phyloP scores from a whole-genome alignment of 2,797 vertebrate genomes.

The Streptopelia turtur region DNA sequence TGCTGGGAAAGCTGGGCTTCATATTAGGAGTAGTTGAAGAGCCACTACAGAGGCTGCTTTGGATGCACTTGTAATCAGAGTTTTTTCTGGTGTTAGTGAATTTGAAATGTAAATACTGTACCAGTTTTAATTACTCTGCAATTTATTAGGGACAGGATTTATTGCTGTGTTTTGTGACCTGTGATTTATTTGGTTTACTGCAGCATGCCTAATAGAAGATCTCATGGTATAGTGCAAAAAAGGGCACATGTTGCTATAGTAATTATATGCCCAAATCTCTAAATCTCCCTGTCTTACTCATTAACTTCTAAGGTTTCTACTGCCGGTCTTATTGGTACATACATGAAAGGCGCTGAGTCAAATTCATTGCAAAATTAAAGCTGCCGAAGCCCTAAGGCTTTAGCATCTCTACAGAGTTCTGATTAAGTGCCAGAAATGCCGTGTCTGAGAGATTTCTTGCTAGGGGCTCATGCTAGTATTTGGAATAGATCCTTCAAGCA shows the following conservation, averaged over 20 bases:
- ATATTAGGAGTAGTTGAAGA: background rate
- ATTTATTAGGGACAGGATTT: constrained; percentile 38
- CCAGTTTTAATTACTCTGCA: constrained; percentile 55
- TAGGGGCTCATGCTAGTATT: background rate
- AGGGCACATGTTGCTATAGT: constrained; percentile 21
- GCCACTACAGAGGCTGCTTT: background rate
- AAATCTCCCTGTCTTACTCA: constrained; percentile 36
- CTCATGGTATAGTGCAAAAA: constrained; percentile 21
- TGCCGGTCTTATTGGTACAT: constrained; percentile 18
- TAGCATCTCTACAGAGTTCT: background rate
- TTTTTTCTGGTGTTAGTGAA: constrained; percentile 33
- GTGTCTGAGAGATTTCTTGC: constrained; percentile 14
- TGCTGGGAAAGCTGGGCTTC: background rate
- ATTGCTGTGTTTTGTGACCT: constrained; percentile 54
- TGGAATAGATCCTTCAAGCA: background rate
- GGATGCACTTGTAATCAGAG: background rate
- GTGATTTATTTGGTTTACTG: constrained; percentile 55
- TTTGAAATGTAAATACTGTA: constrained; percentile 44
- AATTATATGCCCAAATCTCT: constrained; percentile 53
- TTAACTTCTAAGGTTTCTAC: constrained; percentile 43
- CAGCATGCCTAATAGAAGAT: constrained; percentile 43
- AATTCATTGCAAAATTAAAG: constrained; percentile 41
- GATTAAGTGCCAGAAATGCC: background rate
- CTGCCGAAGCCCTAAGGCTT: background rate
- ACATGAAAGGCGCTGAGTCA: constrained; percentile 29